Evolutionary conservation across 2,797 vertebrate species (phyloP), one percentile per base, ranked within the genome.

Genomic region (Echiichthys vipera): DNA sequence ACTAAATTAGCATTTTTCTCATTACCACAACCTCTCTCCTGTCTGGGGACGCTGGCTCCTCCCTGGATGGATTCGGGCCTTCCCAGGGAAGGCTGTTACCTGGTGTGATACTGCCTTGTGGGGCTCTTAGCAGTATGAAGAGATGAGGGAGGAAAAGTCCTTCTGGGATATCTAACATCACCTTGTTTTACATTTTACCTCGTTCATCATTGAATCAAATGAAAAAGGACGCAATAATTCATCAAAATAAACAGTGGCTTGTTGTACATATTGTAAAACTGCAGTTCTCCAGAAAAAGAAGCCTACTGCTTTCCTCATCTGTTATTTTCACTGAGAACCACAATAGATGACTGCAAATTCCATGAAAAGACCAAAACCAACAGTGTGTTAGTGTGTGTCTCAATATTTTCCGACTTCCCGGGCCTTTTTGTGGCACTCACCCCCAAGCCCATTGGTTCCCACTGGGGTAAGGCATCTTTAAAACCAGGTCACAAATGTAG

Each of bases 1-100:
- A 64, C 69, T 67, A 84, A 89, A 93, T 94, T 93, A 91, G 91
- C 93, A 93, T 94, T 94, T 94, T 94, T 92, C 91, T 94, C 92
- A 94, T 95, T 95, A 94, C 86, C 79, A 62, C 86, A 55, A 39
- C 49, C 84, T 84, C 83, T 84, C 73, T 87, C 79, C 76, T 77
- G 83, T 90, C 75, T 83, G 75, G 85, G 78, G 71, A 91, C 65
- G 39, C 51, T 5, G 32, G 74, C 83, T 57, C 84, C 83, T 83
- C 84, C 88, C 80, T 24, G 47, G 61, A 49, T 58, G 61, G 68
- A 72, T 53, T 88, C 57, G 11, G 50, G 50, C 39, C 53, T 46
- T 88, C 72, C 65, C 84, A 54, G 74, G 77, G 66, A 84, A 74
- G 56, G 65, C 80, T 76, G 70, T 74, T 71, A 58, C 74, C 77